Conservation (phyloP, 2,113 vertebrate species). For the Macrotis lagotis region DNA sequence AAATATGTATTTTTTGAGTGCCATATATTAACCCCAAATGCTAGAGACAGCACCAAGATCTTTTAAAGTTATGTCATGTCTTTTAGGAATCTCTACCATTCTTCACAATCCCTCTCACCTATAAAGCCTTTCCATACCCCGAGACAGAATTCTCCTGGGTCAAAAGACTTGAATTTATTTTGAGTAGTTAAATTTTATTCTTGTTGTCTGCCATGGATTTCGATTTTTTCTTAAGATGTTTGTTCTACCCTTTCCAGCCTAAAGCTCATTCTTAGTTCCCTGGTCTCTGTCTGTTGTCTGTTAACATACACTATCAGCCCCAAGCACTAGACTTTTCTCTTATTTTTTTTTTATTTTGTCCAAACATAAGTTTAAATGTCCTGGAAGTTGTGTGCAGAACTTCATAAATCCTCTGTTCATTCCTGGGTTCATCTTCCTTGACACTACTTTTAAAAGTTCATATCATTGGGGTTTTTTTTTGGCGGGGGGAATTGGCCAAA, state of each 20-base stretch:
- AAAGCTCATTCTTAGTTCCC: neutral
- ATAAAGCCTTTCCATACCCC: neutral
- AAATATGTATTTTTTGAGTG: neutral
- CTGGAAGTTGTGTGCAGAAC: neutral
- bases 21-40: neutral
- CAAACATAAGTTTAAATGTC: neutral
- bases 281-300: neutral
- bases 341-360: neutral
- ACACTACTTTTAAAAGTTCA: neutral
- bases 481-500: too few species aligned
- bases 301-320: neutral
- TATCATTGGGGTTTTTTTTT: neutral
- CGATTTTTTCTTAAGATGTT: neutral
- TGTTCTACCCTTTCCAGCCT: neutral
- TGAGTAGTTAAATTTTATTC: neutral
- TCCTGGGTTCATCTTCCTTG: neutral
- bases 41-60: neutral
- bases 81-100: neutral
- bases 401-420: neutral
- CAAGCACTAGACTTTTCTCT: neutral
- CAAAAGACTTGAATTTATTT: neutral
- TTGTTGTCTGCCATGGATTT: neutral
- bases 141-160: neutral
- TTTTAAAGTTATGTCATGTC: neutral
- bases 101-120: neutral